Base-by-base conservation (phyloP, 2,113 vertebrate genomes). In the Thunnus maccoyii region DNA sequence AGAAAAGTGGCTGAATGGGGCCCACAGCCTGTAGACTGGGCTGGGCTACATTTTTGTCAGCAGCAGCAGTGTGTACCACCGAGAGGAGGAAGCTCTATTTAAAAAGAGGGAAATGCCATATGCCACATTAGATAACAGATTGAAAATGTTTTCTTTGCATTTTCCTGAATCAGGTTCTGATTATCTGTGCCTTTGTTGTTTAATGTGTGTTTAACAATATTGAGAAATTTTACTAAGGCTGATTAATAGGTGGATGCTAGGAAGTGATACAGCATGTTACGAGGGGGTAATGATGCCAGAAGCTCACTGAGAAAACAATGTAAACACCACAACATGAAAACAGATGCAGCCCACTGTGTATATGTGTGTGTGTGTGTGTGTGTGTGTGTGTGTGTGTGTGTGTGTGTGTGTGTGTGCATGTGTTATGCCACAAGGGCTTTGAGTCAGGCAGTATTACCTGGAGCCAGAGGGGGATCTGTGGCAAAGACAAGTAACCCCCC, bases 401-500 rank as follows among this genome's bases (percentile, higher is more conserved):
- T 22, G 20, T 20, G 22, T 32, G 36, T 36, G 36, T 36, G 5
- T 78, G 62, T 27, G 51, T 56, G 72, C 25, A 48, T 84, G 65
- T 25, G 5, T 82, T 77, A 68, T 64, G 75, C 47, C 56, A 62
- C 67, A 77, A 75, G 62, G 76, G 67, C 78, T 84, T 82, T 80
- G 75, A 79, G 44, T 75, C 78, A 85, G 62, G 61, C 76, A 66
- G 55, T 56, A 51, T 76, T 76, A 86, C 84, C 69, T 76, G 77
- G 68, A 85, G 82, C 77, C 74, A 72, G 51, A 84, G 52, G 80
- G 77, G 61, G 76, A 80, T 81, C 76, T 76, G 70, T 82, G 75
- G 69, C 80, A 71, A 72, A 84, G 41, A 63, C 44, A 57, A 64
- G 56, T 76, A 86, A 86, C 86, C 64, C 68, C 27, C 25, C 64